These are phyloP conservation scores for Drosophila triauraria DNA, from an alignment of 1,140 invertebrate genomes.

Conservation along the genomic window DNA sequence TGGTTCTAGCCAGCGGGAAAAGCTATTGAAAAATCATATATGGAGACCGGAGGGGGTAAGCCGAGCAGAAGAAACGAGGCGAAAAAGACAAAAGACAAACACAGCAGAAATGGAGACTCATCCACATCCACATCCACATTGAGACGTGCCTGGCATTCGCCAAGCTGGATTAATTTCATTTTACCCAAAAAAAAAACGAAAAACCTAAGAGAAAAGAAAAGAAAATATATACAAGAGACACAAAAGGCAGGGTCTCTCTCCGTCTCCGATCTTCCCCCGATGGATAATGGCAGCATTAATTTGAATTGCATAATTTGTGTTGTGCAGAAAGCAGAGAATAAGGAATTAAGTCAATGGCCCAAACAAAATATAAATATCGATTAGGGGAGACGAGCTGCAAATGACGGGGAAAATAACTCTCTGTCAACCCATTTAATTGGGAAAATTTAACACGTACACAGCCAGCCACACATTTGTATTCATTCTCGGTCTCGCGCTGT, in stretches of 20 bases:
- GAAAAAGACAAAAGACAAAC: constrained; percentile 64
- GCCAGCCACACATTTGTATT: constrained; percentile 71
- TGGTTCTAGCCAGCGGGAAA: constrained; percentile 27
- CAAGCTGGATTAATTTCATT: constrained; percentile 80
- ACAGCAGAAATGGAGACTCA: constrained; percentile 66
- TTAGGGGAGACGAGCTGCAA: constrained; percentile 58
- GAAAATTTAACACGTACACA: constrained; percentile 79
- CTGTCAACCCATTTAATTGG: constrained; percentile 79
- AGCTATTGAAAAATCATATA: constrained; percentile 75
- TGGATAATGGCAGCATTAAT: constrained; percentile 75
- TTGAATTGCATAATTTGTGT: constrained; percentile 83
- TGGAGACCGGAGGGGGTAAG: constrained; percentile 11
- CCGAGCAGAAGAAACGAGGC: constrained; percentile 12
- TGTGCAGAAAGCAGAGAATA: constrained; percentile 56
- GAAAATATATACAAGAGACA: constrained; percentile 21
- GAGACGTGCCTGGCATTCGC: constrained; percentile 81
- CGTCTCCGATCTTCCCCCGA: constrained; percentile 10
- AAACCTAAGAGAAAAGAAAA: constrained; percentile 3
- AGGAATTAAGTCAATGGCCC: constrained; percentile 79
- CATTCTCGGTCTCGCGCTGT: constrained; percentile 66
- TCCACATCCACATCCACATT: constrained; percentile 55
- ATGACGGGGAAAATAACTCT: constrained; percentile 52
- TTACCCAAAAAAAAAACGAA: constrained; percentile 24
- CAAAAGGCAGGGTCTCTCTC: constrained; percentile 6
- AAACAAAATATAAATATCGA: constrained; percentile 83